Evolutionary conservation across 2,888 invertebrate species (phyloP), one percentile per base, ranked within the genome.

Genomic region (Sycophila texana): DNA sequence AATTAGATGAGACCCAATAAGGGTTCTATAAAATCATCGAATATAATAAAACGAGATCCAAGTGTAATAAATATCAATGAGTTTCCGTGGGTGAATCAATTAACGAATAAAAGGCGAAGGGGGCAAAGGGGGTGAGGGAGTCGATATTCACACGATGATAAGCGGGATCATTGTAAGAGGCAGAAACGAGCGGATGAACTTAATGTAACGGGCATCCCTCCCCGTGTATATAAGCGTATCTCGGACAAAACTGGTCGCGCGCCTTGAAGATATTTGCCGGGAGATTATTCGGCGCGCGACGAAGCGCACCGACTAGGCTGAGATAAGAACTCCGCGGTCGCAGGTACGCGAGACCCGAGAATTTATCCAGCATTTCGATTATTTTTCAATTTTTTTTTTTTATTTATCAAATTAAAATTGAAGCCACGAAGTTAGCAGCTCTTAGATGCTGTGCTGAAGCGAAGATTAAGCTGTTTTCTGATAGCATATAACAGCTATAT

Each of bases 241-340:
- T 14, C 65, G 61, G 22, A 61, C 57, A n/a, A 55, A 71, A 70
- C 61, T 63, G 76, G 76, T 75, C 58, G 18, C 20, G 18, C 12
- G 57, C 51, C 26, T 26, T 3, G 2, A 26, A 26, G 26, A 26
- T 26, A 26, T 26, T 26, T 3, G 26, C 26, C 26, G 26, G 1
- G 26, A 26, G 26, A 26, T 26, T 26, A 26, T 26, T 26, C 26
- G 26, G 26, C 1, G 26, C 26, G 26, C 26, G 26, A 1, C 26
- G 3, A 26, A 26, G 26, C 2, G 26, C 26, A n/a, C n/a, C n/a
- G 26, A 26, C 14, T 51, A 51, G 51, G 14, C 13, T 1, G 47
- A 74, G 67, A 75, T 66, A 75, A 74, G 74, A 18, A 58, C 66
- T 66, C 13, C 26, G 30, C 26, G 61, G 61, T 26, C 51, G n/a